Base-by-base conservation (phyloP, 2,888 invertebrate genomes). In the Eupithecia centaureata region DNA sequence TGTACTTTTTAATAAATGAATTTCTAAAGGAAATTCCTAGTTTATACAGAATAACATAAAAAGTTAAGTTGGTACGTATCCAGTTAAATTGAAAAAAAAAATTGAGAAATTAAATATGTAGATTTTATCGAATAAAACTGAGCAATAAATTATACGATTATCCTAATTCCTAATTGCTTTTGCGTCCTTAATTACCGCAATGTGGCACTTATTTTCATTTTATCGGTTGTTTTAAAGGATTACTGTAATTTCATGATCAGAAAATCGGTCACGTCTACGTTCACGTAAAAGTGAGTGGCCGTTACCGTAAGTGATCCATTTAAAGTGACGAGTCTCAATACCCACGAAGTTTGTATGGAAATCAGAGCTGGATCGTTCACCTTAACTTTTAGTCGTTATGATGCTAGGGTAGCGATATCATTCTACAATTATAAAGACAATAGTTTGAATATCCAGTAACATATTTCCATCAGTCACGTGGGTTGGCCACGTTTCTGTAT, bases 131-230 rank as follows among this genome's bases (percentile, higher is more conserved):
- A 61, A 58, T 59, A 61, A 38, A 64, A 58, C 32, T 18, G 63
- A 25, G 47, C 30, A 65, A 58, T 66, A 61, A 69, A 69, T 60
- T 56, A 27, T 51, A 62, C 54, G 35, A 27, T 54, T 59, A 65
- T 58, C 61, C 27, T 32, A 59, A 57, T 57, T 25, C 28, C 30
- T 12, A 64, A 68, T 38, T 60, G 57, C 35, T 58, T 8, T 58
- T 28, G 35, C 38, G 38, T 52, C 28, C 51, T 56, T 58, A 58
- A 64, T 64, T 27, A 32, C 33, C n/a, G 33, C 42, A 33, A 28
- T 58, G 47, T n/a, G 30, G 5, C 25, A 57, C 35, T 62, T 57
- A 63, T 57, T 63, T 63, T n/a, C 38, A 62, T 38, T 62, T 54
- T 62, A 38, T 18, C 57, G 18, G 28, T 30, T 18, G 12, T 33